phyloP scores from a whole-genome alignment of 1,140 invertebrate genomes.

The Camponotus floridanus region DNA sequence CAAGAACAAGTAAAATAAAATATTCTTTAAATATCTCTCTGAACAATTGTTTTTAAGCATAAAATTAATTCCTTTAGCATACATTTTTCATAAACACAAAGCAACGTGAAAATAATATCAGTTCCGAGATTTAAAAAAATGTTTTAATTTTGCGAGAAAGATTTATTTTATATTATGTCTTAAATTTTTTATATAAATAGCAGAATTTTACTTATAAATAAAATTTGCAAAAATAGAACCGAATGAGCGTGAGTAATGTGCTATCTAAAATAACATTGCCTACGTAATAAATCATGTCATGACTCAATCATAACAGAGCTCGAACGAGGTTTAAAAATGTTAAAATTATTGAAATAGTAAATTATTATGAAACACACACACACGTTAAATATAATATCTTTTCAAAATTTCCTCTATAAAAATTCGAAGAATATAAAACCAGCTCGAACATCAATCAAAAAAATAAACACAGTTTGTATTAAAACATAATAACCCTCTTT shows the following conservation, averaged over 20 bases:
- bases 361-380: background rate
- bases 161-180: background rate
- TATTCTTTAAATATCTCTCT: background rate
- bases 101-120: background rate
- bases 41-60: background rate
- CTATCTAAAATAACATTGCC: constrained; percentile 19
- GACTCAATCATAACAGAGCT: background rate
- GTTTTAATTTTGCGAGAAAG: background rate
- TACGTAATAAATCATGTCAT: constrained; percentile 11
- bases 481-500: background rate
- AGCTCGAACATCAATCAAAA: background rate
- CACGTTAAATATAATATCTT: background rate
- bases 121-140: background rate
- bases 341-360: constrained; percentile 12
- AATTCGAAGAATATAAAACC: background rate
- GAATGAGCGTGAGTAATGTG: background rate
- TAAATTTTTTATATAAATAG: background rate
- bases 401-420: background rate
- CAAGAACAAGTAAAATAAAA: no score
- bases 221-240: constrained; percentile 14
- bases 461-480: background rate
- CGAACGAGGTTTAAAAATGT: background rate
- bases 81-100: background rate
- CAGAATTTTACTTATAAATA: constrained; percentile 3
- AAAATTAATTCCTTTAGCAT: constrained; percentile 15